Base-by-base conservation (phyloP, 2,113 vertebrate genomes). In the Chinchilla lanigera region DNA sequence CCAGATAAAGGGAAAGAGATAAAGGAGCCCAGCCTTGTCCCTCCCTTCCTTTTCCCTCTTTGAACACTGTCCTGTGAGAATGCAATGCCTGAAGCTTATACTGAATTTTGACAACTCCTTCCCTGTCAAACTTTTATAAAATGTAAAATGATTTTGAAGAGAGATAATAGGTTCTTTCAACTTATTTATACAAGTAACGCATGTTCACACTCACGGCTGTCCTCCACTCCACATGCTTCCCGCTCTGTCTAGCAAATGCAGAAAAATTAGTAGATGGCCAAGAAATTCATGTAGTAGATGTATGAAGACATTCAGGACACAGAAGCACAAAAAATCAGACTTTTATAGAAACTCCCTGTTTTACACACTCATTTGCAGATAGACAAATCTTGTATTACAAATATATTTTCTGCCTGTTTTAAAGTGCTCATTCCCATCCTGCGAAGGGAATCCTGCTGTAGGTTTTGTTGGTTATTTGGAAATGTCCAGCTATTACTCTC, bases 71-170 rank as follows among this genome's bases (percentile, higher is more conserved):
- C 58, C 16, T 8, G 1, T 61, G 38, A 88, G 13, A 82, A 41
- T 89, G 26, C 47, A 61, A 84, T 78, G 11, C 12, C 16, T 80
- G 67, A 16, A 47, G 20, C 30, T 22, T 38, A n/a, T 13, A 13
- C 7, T 67, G 30, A 38, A 38, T 26, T 75, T 85, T 85, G 44
- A 86, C 33, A 91, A 60, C 52, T 69, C 16, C 38, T 58, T 63
- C 38, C 41, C 38, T 11, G 20, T 26, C 6, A 13, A 75, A 87
- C 17, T 61, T 86, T 65, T 78, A 87, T 87, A 26, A 63, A 65
- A 71, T 54, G 17, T 19, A 88, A 93, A 13, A 50, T 38, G 61
- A 93, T 90, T 93, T 96, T 90, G 61, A 52, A 65, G 35, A 83
- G 24, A 86, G 22, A 94, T 60, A 86, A 78, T n/a, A 41, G 17